These are phyloP conservation scores for Cavia aperea DNA, from an alignment of 2,113 vertebrate genomes.

Conservation along the genomic window DNA sequence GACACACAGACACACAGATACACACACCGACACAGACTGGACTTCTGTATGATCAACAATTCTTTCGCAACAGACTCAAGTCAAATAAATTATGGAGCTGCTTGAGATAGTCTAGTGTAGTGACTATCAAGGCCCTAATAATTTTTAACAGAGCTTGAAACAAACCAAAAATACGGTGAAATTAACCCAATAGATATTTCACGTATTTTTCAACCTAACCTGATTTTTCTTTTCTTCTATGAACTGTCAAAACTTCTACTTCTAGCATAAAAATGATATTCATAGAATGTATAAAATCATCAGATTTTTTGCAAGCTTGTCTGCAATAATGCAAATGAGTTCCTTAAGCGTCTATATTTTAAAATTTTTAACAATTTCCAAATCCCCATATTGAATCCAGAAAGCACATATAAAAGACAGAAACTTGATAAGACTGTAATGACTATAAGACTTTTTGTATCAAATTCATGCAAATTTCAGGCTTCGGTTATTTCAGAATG, in stretches of 20 bases:
- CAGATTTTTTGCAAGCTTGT: not conserved
- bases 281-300: not conserved
- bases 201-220: not conserved
- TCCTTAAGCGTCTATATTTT: constrained; percentile 25
- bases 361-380: not conserved
- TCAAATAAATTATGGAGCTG: not conserved
- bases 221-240: not conserved
- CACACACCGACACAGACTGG: not conserved
- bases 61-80: not conserved
- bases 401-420: not conserved
- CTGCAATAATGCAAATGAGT: not conserved
- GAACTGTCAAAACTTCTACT: not conserved
- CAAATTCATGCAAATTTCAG: not conserved
- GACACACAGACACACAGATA: not conserved
- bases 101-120: not conserved
- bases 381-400: not conserved
- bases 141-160: constrained; percentile 1
- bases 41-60: not conserved
- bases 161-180: not conserved
- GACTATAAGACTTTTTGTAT: not conserved
- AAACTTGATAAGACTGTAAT: not conserved
- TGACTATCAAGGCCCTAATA: not conserved
- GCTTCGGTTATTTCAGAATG: not conserved
- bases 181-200: not conserved
- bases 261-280: not conserved